These are phyloP conservation scores for Chiloscyllium punctatum DNA, from an alignment of 2,797 vertebrate species.

Conservation along the genomic window DNA sequence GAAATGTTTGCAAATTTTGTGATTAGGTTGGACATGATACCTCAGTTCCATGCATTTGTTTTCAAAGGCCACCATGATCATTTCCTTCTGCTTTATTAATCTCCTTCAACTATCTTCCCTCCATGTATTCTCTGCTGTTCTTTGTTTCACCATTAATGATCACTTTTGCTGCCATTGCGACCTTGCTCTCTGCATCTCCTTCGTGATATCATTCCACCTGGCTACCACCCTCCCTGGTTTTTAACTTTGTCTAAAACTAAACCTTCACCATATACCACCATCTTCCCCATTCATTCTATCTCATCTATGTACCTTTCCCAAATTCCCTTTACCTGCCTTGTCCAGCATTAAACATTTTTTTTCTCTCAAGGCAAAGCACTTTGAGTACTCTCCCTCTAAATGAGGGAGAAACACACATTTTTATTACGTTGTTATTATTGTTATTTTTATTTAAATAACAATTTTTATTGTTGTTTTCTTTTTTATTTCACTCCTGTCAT, in stretches of 20 bases:
- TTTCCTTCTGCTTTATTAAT: not conserved
- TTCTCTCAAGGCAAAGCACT: not conserved
- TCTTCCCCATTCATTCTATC: not conserved
- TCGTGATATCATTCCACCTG: not conserved
- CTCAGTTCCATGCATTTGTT: not conserved
- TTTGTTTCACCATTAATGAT: not conserved
- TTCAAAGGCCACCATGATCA: not conserved
- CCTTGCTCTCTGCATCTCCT: not conserved
- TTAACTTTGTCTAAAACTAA: not conserved
- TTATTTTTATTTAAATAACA: no score
- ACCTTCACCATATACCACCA: not conserved
- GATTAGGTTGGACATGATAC: not conserved
- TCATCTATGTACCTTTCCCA: not conserved
- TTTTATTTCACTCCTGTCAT: not conserved
- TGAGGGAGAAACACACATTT: not conserved
- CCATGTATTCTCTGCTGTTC: not conserved
- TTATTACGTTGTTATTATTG: not conserved
- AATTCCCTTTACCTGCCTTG: not conserved
- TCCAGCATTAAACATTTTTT: not conserved
- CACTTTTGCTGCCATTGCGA: not conserved
- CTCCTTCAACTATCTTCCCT: not conserved
- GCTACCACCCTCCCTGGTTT: not conserved
- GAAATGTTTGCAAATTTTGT: not conserved
- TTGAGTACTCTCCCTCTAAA: not conserved
- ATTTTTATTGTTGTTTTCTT: not conserved